Evolutionary conservation across 2,888 invertebrate species (phyloP).

Genomic region (Platynereis dumerilii): DNA sequence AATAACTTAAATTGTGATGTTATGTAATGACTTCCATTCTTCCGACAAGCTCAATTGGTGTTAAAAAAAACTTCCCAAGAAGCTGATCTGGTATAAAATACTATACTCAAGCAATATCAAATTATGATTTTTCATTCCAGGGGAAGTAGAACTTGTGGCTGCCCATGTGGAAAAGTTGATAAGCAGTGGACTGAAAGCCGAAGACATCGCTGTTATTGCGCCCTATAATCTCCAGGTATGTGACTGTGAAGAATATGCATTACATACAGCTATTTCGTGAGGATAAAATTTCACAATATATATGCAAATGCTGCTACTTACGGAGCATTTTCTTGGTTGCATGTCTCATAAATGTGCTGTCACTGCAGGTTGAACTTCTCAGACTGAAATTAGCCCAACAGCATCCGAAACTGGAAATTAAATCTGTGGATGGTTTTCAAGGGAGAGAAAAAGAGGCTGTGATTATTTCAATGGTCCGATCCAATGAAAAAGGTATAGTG

Average conservation of each 20-base stretch:
- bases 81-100: too few species aligned
- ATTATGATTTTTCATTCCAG: slow-evolving; percentile 48
- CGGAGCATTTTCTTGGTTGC: too few species aligned
- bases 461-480: slow-evolving; percentile 68
- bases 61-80: too few species aligned
- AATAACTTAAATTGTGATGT: too few species aligned
- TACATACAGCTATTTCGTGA: too few species aligned
- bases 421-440: slow-evolving; percentile 70
- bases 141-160: slow-evolving; percentile 67
- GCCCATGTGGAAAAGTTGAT: slow-evolving; percentile 64
- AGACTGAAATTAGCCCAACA: slow-evolving; percentile 55
- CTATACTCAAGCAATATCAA: too few species aligned
- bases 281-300: too few species aligned
- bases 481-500: slow-evolving; percentile 65
- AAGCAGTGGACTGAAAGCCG: slow-evolving; percentile 62
- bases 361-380: slow-evolving; percentile 67
- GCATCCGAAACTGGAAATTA: slow-evolving; percentile 64
- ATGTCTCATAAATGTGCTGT: too few species aligned
- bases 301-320: too few species aligned
- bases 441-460: slow-evolving; percentile 71
- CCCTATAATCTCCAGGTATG: slow-evolving; percentile 68
- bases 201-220: slow-evolving; percentile 68
- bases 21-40: too few species aligned
- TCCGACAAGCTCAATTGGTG: too few species aligned
- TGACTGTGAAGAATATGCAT: too few species aligned